Conservation (phyloP, 2,797 vertebrate genomes). For the Spinibarbus caldwelli region DNA sequence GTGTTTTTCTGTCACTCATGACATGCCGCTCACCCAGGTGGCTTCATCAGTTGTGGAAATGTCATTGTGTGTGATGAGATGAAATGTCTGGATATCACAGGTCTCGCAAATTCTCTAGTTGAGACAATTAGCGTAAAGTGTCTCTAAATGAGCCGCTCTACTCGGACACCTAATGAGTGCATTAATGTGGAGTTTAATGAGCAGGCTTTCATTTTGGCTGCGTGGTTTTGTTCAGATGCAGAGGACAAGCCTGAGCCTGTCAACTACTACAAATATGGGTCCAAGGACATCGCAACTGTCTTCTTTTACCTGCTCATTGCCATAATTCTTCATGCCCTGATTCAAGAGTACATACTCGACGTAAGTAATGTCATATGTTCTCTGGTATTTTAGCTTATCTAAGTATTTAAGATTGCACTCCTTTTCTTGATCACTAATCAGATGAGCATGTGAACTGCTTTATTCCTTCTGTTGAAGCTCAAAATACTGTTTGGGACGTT, state of each 20-base stretch:
- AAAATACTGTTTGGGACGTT: not conserved
- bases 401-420: not conserved
- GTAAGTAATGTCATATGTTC: conserved; percentile 71
- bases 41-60: too few species aligned
- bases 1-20: not conserved
- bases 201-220: not conserved
- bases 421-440: not conserved
- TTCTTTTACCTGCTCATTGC: conserved; percentile 87
- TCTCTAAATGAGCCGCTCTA: not conserved
- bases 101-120: too few species aligned
- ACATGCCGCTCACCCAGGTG: not conserved
- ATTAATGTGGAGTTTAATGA: not conserved
- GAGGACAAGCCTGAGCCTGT: conserved; percentile 77
- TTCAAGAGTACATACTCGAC: conserved; percentile 86
- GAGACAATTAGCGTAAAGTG: not conserved
- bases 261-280: conserved; percentile 82
- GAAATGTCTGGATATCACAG: not conserved
- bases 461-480: not conserved
- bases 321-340: conserved; percentile 85
- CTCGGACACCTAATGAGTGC: not conserved
- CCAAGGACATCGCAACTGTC: conserved; percentile 84
- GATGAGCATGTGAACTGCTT: not conserved
- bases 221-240: conserved; percentile 52
- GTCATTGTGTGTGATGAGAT: not conserved
- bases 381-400: not conserved